Evolutionary conservation across 2,888 invertebrate species (phyloP), one percentile per base, ranked within the genome.

Genomic region (Catotricha subobsoleta): DNA sequence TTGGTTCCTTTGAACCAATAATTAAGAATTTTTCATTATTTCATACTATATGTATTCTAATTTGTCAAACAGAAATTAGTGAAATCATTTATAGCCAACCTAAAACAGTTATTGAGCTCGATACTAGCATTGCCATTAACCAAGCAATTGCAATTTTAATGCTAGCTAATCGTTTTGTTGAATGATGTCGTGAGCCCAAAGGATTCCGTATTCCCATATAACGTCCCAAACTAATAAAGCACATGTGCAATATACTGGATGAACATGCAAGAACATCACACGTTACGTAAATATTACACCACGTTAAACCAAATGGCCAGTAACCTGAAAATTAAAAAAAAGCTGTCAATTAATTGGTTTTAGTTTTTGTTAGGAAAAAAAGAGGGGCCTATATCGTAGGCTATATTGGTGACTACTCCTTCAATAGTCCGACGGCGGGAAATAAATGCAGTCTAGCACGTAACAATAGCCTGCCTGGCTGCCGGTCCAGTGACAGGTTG

Each of bases 201-300:
- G 94, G 94, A 59, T 86, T 86, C 40, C 88, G 70, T 54, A 88
- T 87, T 44, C 88, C 90, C 51, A 90, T 66, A 62, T 83, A 92
- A 47, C 92, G 70, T 49, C 84, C 84, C 44, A 87, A 62, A 40
- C 83, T 81, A 52, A 87, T 84, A 60, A 82, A 83, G 54, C 92
- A 91, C 74, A 94, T 82, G 67, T 94, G 94, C 69, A 92, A 78
- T 57, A 94, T 94, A 59, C 88, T 88, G 6, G 91, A 83, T 0
- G 92, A 92, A 58, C 94, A 95, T 42, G 91, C 90, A 43, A 94
- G 67, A 37, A 94, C 92, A 62, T 94, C 94, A 55, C 88, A 87
- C n/a, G 91, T 88, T 47, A 90, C 87, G 65, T 91, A 87, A 40
- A 91, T 78, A 55, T 87, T 88, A 63, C 91, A 88, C 91, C 91